Evolutionary conservation across 1,140 invertebrate species (phyloP).

Genomic region (Phymastichus coffea): DNA sequence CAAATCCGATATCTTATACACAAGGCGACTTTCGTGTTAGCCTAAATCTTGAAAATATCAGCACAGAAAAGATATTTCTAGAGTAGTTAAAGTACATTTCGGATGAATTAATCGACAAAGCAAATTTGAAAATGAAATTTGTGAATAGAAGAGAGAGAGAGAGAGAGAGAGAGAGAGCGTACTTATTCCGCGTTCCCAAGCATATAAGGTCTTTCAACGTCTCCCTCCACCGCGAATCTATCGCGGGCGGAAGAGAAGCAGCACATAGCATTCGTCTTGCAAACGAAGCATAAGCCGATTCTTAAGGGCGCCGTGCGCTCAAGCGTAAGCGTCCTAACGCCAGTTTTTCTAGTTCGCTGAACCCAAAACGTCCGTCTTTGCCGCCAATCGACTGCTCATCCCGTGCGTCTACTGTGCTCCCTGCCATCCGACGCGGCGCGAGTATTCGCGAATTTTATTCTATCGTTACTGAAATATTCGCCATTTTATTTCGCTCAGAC

Average conservation of each 20-base stretch:
- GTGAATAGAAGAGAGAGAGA: too few relatives aligned
- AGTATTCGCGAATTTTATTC: constrained; percentile 40
- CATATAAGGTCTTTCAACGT: too few relatives aligned
- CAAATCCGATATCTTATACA: too few relatives aligned
- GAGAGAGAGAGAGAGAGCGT: too few relatives aligned
- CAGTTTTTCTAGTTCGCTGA: constrained; percentile 44
- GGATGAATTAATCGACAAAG: too few relatives aligned
- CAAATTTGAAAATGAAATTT: too few relatives aligned
- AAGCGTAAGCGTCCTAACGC: constrained; percentile 41
- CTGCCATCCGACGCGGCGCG: constrained; percentile 32
- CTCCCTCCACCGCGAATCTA: constrained; percentile 10
- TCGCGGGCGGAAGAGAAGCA: constrained; percentile 24
- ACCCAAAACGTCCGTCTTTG: constrained; percentile 31
- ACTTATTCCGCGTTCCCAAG: constrained; percentile 2
- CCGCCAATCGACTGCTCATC: constrained; percentile 27
- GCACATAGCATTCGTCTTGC: constrained; percentile 9
- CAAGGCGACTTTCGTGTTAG: too few relatives aligned
- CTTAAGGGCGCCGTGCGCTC: constrained; percentile 16
- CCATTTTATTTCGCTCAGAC: constrained; percentile 24
- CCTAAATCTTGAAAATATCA: too few relatives aligned
- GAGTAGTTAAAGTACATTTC: too few relatives aligned
- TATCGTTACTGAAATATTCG: constrained; percentile 24
- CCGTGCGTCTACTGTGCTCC: constrained; percentile 17
- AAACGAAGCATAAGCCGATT: constrained; percentile 16
- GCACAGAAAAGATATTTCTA: too few relatives aligned